Conservation (phyloP, 1,140 invertebrate species). For the Octopus sinensis region DNA sequence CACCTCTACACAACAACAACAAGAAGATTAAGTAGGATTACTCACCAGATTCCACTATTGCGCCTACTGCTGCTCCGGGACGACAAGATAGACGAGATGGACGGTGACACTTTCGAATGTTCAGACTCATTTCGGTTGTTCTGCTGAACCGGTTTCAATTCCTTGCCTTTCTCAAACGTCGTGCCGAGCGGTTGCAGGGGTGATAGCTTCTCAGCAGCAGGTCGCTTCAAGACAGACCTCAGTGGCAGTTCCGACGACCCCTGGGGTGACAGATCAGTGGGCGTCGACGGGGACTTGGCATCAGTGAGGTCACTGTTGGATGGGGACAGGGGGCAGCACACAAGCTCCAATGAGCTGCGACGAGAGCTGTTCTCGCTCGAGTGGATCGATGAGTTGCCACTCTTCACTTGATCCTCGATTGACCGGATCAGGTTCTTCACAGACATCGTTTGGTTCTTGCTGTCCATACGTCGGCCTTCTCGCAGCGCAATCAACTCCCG, state of each 20-base stretch:
- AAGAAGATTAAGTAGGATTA: background rate
- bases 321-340: conserved; percentile 17
- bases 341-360: conserved; percentile 33
- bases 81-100: conserved; percentile 38
- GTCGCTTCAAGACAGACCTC: conserved; percentile 36
- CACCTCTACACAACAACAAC: no score
- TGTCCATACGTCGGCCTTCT: conserved; percentile 32
- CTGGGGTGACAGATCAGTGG: conserved; percentile 28
- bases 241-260: conserved; percentile 40
- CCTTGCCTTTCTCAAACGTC: conserved; percentile 15
- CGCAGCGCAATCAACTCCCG: conserved; percentile 42
- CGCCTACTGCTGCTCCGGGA: conserved; percentile 30
- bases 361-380: conserved; percentile 46
- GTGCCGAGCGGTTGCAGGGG: conserved; percentile 28
- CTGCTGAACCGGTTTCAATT: background rate
- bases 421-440: conserved; percentile 86
- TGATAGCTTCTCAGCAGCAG: conserved; percentile 31
- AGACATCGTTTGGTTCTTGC: conserved; percentile 65
- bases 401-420: conserved; percentile 76
- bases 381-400: conserved; percentile 46
- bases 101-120: conserved; percentile 25
- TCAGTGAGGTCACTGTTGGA: conserved; percentile 32
- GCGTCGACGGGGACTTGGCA: conserved; percentile 40
- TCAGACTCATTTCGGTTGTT: background rate
- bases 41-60: conserved; percentile 34